These are phyloP conservation scores for Neosilurus hyrtlii DNA, from an alignment of 2,797 vertebrate genomes.

Conservation along the genomic window DNA sequence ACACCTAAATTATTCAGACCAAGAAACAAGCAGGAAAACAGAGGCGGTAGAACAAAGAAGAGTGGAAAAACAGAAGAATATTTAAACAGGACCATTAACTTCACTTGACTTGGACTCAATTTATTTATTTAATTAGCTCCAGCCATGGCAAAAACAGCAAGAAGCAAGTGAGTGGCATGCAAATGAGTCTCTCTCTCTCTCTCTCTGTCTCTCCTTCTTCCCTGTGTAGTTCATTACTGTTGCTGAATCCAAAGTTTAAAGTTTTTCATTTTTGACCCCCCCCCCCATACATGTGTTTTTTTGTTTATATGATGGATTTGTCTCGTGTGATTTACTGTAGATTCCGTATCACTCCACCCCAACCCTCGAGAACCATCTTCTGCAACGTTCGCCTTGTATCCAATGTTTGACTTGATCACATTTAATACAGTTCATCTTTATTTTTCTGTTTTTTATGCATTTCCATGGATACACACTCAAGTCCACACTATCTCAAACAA, in stretches of 20 bases:
- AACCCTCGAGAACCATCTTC: neutral
- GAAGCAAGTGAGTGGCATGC: conserved; percentile 29
- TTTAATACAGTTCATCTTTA: neutral
- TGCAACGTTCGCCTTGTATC: neutral
- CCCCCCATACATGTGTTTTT: neutral
- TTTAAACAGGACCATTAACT: conserved; percentile 59
- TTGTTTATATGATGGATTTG: neutral
- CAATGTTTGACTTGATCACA: neutral
- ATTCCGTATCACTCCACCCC: neutral
- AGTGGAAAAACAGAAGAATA: conserved; percentile 56
- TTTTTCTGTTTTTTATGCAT: neutral
- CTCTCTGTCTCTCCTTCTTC: neutral
- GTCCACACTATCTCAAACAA: neutral
- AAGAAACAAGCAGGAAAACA: conserved; percentile 47
- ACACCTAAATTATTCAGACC: conserved; percentile 61
- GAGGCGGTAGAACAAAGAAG: conserved; percentile 28
- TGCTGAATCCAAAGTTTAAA: neutral
- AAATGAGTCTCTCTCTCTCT: conserved; percentile 23
- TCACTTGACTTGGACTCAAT: conserved; percentile 42
- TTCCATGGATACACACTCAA: neutral
- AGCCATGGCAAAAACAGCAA: conserved; percentile 35
- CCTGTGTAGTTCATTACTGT: conserved; percentile 22
- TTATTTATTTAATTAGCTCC: conserved; percentile 48
- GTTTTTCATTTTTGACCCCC: neutral
- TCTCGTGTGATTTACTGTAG: neutral